Percentiles rank a stretch among this genome's conserved stretches.
phyloP scores from a whole-genome alignment of 2,797 vertebrate species.

The Apodemus agrarius region DNA sequence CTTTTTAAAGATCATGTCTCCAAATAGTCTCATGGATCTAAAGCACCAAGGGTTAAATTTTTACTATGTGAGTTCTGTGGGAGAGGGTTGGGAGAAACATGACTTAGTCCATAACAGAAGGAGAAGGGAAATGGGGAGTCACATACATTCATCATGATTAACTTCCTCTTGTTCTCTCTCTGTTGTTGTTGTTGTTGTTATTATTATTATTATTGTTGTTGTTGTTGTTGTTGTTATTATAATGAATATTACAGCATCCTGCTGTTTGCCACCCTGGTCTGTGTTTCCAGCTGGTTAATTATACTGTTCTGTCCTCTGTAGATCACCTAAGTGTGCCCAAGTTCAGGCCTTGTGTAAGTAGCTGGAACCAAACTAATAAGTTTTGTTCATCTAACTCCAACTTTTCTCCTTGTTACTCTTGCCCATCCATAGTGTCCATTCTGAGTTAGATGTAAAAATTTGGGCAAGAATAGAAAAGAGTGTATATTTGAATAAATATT shows the following conservation, averaged over 20 bases:
- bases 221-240: not conserved
- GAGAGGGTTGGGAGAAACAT: not conserved
- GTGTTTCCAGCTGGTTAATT: conserved; percentile 11
- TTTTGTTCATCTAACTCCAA: not conserved
- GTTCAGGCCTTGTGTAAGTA: not conserved
- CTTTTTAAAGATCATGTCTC: not conserved
- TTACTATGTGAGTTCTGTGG: not conserved
- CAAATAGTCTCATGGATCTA: not conserved
- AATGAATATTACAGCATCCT: not conserved
- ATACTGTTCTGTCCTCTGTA: not conserved
- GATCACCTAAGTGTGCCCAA: not conserved
- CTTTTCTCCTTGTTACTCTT: not conserved
- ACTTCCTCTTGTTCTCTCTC: not conserved
- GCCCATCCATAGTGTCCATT: not conserved
- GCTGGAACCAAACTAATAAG: conserved; percentile 2
- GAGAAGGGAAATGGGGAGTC: not conserved
- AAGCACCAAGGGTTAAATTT: not conserved
- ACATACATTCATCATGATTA: not conserved
- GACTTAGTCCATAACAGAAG: not conserved
- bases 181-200: too few relatives aligned
- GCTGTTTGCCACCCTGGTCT: not conserved
- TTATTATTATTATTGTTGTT: not conserved
- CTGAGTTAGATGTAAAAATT: conserved; percentile 15
- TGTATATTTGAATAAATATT: not conserved
- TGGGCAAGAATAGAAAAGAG: not conserved